Conservation (phyloP, 2,113 vertebrate species). For the Colaptes auratus region DNA sequence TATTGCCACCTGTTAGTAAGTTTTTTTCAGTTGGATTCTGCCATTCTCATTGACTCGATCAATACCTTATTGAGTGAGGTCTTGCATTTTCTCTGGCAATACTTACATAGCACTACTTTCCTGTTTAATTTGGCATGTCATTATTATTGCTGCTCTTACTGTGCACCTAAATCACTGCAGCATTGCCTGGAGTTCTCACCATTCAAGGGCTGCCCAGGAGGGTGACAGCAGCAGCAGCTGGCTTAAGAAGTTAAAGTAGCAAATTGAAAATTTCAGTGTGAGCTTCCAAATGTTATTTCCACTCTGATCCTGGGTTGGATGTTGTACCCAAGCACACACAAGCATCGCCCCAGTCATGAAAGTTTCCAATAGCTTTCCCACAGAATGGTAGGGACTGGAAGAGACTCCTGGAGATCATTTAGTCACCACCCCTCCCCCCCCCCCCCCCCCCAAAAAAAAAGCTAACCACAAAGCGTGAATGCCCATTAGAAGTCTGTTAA, state of each 20-base stretch:
- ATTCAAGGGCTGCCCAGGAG: rapidly evolving
- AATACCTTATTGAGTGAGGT: not conserved
- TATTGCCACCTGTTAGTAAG: not conserved
- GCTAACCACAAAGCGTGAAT: not conserved
- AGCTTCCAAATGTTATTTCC: not conserved
- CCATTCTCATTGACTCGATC: not conserved
- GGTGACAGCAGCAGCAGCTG: not conserved
- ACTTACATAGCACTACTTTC: not conserved
- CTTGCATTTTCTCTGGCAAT: not conserved
- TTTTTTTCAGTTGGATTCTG: not conserved
- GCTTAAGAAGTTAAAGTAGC: not conserved
- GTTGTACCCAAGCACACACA: not conserved
- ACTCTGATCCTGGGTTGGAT: rapidly evolving
- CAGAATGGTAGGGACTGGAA: too few species aligned
- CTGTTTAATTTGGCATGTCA: not conserved
- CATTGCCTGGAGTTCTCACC: rapidly evolving
- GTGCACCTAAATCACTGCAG: not conserved
- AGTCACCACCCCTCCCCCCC: too few species aligned
- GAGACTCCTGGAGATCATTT: too few species aligned
- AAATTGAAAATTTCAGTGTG: not conserved
- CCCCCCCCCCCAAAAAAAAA: not conserved
- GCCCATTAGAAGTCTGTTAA: not conserved
- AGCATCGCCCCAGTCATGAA: not conserved
- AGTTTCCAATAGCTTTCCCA: not conserved
- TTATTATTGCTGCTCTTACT: not conserved